These are phyloP conservation scores for Falco punctatus DNA, from an alignment of 2,113 vertebrate species.

Conservation along the genomic window DNA sequence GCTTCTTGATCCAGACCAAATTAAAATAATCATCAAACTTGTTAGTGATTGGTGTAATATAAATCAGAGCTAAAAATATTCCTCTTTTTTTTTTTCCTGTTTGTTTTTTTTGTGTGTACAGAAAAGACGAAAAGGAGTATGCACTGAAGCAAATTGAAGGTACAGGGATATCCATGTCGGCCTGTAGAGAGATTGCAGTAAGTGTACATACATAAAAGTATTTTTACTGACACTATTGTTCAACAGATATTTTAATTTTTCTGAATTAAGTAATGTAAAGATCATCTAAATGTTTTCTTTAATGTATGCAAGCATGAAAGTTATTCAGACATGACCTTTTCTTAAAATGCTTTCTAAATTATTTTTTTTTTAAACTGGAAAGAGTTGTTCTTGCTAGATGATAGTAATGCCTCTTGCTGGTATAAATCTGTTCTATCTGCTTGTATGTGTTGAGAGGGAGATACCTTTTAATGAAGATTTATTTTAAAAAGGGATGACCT, in stretches of 20 bases:
- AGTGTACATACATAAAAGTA: slow-evolving; percentile 66
- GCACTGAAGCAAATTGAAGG: slow-evolving; percentile 89
- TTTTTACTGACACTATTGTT: neutral
- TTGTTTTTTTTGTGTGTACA: slow-evolving; percentile 55
- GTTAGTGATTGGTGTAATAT: neutral
- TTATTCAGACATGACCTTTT: neutral
- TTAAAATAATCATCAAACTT: neutral
- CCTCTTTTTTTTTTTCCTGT: neutral
- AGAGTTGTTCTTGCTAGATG: neutral
- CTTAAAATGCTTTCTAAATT: neutral
- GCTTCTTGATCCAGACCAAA: neutral
- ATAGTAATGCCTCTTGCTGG: neutral
- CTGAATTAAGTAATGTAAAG: neutral
- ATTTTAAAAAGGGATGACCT: neutral
- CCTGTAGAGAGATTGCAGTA: slow-evolving; percentile 89
- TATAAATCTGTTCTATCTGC: neutral
- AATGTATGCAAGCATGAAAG: neutral
- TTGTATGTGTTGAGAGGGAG: neutral
- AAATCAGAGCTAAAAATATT: slow-evolving; percentile 49
- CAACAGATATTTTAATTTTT: neutral
- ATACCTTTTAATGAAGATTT: neutral
- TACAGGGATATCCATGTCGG: slow-evolving; percentile 88
- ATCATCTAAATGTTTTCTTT: neutral
- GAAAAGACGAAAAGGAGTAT: slow-evolving; percentile 88
- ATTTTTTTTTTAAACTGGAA: neutral